Percentiles rank a stretch among this genome's conserved stretches.
Conservation (phyloP, 2,797 vertebrate genomes). For the Ataeniobius toweri region DNA sequence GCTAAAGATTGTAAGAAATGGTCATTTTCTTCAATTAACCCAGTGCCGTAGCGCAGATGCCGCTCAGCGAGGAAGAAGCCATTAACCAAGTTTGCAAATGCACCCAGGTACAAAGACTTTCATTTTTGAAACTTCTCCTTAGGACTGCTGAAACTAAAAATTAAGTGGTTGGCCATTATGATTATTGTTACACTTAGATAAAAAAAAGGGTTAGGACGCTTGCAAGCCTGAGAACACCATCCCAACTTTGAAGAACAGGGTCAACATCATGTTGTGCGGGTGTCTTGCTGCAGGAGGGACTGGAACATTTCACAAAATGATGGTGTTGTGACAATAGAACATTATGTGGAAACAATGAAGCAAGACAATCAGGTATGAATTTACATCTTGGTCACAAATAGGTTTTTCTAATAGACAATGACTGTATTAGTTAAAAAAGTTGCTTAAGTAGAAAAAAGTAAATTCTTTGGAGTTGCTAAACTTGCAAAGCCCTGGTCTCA, state of each 20-base stretch:
- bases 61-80: neutral
- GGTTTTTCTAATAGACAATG: neutral
- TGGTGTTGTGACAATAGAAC: neutral
- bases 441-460: neutral
- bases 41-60: neutral
- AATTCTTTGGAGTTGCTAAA: neutral
- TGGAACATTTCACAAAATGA: neutral
- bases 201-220: neutral
- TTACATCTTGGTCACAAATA: neutral
- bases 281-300: neutral
- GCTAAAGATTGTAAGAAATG: neutral
- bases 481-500: neutral
- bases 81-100: neutral
- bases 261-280: neutral
- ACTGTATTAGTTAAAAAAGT: neutral
- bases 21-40: neutral
- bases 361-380: neutral
- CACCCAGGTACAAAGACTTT: neutral
- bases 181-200: neutral
- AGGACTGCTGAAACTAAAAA: neutral
- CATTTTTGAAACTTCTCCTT: neutral
- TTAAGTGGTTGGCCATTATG: neutral
- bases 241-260: neutral
- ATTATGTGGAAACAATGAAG: neutral
- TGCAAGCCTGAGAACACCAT: neutral